These are phyloP conservation scores for Heliothis virescens DNA, from an alignment of 1,140 invertebrate genomes.

Conservation along the genomic window DNA sequence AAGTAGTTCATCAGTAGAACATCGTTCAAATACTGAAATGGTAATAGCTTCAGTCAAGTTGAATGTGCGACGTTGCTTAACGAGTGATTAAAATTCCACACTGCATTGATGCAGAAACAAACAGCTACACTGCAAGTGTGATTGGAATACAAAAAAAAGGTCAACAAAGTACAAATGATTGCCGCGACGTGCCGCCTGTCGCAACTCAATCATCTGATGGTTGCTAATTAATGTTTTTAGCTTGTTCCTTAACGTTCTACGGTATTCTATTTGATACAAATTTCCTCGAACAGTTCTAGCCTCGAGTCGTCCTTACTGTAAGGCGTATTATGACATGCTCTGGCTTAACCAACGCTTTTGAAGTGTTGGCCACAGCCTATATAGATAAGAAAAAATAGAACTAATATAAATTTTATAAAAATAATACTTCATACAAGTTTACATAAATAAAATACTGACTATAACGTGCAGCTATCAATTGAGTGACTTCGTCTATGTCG, in stretches of 20 bases:
- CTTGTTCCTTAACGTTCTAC: slow-evolving; percentile 7
- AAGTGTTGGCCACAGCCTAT: slow-evolving; percentile 7
- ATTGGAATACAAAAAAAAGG: slow-evolving; percentile 43
- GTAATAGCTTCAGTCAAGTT: slow-evolving; percentile 27
- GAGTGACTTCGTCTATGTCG: background rate
- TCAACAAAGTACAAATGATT: slow-evolving; percentile 38
- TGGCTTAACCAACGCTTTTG: slow-evolving; percentile 4
- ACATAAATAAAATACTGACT: slow-evolving; percentile 16
- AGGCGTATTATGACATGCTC: slow-evolving; percentile 15
- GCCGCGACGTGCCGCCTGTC: slow-evolving; percentile 20
- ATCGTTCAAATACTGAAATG: slow-evolving; percentile 43
- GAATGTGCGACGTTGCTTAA: slow-evolving; percentile 28
- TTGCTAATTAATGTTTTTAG: slow-evolving; percentile 25
- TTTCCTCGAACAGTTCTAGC: background rate
- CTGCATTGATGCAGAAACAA: slow-evolving; percentile 27
- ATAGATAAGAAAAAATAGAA: slow-evolving; percentile 29
- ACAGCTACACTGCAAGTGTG: slow-evolving; percentile 18
- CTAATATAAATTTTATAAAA: slow-evolving; percentile 37
- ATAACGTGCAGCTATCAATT: slow-evolving; percentile 5
- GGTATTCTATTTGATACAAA: slow-evolving; percentile 18
- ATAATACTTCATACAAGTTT: slow-evolving; percentile 40
- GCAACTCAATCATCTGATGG: slow-evolving; percentile 29
- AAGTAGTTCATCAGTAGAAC: slow-evolving; percentile 26
- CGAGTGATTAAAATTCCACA: slow-evolving; percentile 39
- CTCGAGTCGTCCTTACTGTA: slow-evolving; percentile 23